Percentiles rank a stretch among this genome's conserved stretches.
Evolutionary conservation across 92 coral and sea anemone genomes (phyloP).

Genomic region (Zoanthus sansibaricus): DNA sequence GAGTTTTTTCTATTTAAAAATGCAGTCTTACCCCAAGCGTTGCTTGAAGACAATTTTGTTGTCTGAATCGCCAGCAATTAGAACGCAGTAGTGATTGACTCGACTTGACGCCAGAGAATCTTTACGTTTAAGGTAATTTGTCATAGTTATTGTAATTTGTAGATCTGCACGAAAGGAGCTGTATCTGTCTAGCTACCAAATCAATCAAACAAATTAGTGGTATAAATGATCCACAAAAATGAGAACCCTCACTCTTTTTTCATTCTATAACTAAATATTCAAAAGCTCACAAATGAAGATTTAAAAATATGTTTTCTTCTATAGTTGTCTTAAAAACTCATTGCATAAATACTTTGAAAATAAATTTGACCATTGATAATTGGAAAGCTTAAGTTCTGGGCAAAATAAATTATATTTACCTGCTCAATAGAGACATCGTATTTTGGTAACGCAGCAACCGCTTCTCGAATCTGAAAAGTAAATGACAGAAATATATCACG

Average conservation of each 20-base stretch:
- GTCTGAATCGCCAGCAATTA: slow-evolving; percentile 82
- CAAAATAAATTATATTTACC: slow-evolving; percentile 48
- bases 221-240: too few species aligned
- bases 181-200: slow-evolving; percentile 77
- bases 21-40: slow-evolving; percentile 80
- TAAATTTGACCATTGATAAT: not conserved
- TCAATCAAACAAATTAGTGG: not conserved
- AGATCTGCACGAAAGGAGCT: slow-evolving; percentile 78
- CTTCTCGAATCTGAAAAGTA: slow-evolving; percentile 82
- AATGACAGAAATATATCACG: not conserved
- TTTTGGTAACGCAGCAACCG: slow-evolving; percentile 85
- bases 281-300: too few species aligned
- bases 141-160: slow-evolving; percentile 85
- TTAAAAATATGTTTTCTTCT: not conserved
- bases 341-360: not conserved
- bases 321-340: not conserved
- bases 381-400: not conserved
- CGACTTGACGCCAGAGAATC: slow-evolving; percentile 71
- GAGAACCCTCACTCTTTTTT: not conserved
- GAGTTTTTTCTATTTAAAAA: not conserved
- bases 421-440: slow-evolving; percentile 93
- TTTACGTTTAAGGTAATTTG: slow-evolving; percentile 84
- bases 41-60: slow-evolving; percentile 89
- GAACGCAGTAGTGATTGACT: slow-evolving; percentile 75
- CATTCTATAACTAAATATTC: too few species aligned